Evolutionary conservation across 92 coral and sea anemone genomes (phyloP).

Genomic region (Umimayanthus chanpuru): DNA sequence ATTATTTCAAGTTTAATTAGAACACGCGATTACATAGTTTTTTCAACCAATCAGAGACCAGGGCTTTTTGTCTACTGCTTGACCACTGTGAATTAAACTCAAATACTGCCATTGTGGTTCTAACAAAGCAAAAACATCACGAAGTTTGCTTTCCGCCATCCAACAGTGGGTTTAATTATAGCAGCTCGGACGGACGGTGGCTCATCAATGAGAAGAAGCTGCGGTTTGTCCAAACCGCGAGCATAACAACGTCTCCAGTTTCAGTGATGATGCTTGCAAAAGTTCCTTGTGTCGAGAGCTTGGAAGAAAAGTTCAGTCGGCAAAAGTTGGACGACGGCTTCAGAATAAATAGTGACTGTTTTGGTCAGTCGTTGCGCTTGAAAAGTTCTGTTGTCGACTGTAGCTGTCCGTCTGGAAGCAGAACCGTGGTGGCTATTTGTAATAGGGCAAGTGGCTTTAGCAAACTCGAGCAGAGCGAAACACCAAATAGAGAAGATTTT

Average conservation of each 20-base stretch:
- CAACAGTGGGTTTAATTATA: slow-evolving; percentile 42
- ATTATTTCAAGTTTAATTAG: slow-evolving; percentile 38
- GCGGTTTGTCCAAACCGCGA: slow-evolving; percentile 24
- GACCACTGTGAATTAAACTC: slow-evolving; percentile 50
- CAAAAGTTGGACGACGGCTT: slow-evolving; percentile 33
- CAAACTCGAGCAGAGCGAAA: background rate
- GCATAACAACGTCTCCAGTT: background rate
- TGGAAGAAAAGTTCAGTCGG: slow-evolving; percentile 39
- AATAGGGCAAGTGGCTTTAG: background rate
- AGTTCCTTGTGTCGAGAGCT: slow-evolving; percentile 11
- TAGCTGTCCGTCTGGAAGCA: slow-evolving; percentile 28
- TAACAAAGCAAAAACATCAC: slow-evolving; percentile 45
- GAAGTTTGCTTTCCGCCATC: slow-evolving; percentile 44
- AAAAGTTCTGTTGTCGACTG: slow-evolving; percentile 39
- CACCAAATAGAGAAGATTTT: background rate
- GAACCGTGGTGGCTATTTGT: slow-evolving; percentile 31
- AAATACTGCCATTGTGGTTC: slow-evolving; percentile 38
- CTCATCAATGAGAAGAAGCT: slow-evolving; percentile 14
- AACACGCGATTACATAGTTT: slow-evolving; percentile 47
- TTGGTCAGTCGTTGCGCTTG: slow-evolving; percentile 37
- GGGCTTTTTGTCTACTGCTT: slow-evolving; percentile 25
- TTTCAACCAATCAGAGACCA: slow-evolving; percentile 27
- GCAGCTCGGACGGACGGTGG: slow-evolving; percentile 18
- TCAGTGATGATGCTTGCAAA: slow-evolving; percentile 42
- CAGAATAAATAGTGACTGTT: slow-evolving; percentile 29